Base-by-base conservation (phyloP, 2,888 invertebrate genomes). In the Apodemia hepburni region DNA sequence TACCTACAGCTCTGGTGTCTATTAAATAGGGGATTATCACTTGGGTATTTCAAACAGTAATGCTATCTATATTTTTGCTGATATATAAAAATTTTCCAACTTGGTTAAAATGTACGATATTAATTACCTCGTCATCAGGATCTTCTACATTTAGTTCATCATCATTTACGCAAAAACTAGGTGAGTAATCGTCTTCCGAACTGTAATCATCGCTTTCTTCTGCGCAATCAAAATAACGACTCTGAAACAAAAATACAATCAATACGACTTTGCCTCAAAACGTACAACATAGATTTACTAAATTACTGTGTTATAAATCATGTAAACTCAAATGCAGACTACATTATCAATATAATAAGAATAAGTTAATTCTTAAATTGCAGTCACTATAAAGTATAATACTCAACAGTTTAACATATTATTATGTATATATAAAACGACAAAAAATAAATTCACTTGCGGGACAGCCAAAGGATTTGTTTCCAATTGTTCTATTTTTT, bases 161-260 rank as follows among this genome's bases (percentile, higher is more conserved):
- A 42, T 75, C 71, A 17, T 74, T 74, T 6, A 75, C 67, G 49
- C 72, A 71, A 65, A 81, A 82, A 60, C 71, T 69, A 8, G 78
- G 70, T 6, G 72, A 82, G 42, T 78, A 79, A 63, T 83, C 82
- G 64, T 88, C 87, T 2, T 86, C 87, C 0, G 85, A 84, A 18
- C 78, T 82, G 59, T 80, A 84, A 2, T 81, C 82, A 0, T 87
- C 87, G 17, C 68, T 69, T 4, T 82, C 83, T 11, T 82, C 82
- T 0, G 85, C 90, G 38, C 87, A 86, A 58, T 87, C 89, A 72
- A 92, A 92, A 70, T 84, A 92, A 6, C 90, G 86, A 65, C 88
- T 85, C 83, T 92, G 79, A 2, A 70, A 72, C 8, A 61, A 27
- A 51, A 59, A 35, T 15, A 12, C n/a, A 45, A 11, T 38, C 29